These are phyloP conservation scores for Syrrhaptes paradoxus DNA, from an alignment of 2,113 vertebrate species.

Conservation along the genomic window DNA sequence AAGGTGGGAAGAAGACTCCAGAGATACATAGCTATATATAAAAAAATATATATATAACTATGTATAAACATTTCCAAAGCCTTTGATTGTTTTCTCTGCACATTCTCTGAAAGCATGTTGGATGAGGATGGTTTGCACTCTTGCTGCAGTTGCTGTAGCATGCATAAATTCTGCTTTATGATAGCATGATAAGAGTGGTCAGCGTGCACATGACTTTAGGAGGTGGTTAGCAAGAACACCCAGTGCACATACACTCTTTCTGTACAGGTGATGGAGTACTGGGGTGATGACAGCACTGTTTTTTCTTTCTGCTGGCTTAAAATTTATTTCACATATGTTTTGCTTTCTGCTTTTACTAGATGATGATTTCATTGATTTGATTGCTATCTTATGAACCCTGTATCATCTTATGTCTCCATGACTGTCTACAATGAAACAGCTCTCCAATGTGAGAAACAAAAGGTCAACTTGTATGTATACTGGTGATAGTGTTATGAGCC, in stretches of 20 bases:
- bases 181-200: not conserved
- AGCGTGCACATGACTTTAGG: not conserved
- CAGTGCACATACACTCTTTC: not conserved
- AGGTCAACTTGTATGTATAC: not conserved
- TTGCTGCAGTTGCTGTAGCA: not conserved
- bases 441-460: not conserved
- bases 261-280: not conserved
- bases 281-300: not conserved
- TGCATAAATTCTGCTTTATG: not conserved
- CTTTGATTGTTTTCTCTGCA: not conserved
- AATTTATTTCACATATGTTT: slow-evolving; percentile 46
- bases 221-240: not conserved
- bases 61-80: not conserved
- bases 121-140: not conserved
- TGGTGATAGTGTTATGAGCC: not conserved
- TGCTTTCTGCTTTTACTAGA: not conserved
- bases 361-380: slow-evolving; percentile 1
- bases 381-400: not conserved
- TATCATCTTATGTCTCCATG: not conserved
- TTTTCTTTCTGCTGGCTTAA: slow-evolving; percentile 20
- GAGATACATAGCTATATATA: not conserved
- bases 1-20: not conserved
- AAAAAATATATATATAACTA: too few relatives aligned
- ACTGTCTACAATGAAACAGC: not conserved
- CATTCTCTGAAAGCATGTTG: not conserved